A percentile compares a stretch with the other conserved stretches of the same genome.
Evolutionary conservation across 2,797 vertebrate species (phyloP).

Genomic region (Pagetopsis macropterus): DNA sequence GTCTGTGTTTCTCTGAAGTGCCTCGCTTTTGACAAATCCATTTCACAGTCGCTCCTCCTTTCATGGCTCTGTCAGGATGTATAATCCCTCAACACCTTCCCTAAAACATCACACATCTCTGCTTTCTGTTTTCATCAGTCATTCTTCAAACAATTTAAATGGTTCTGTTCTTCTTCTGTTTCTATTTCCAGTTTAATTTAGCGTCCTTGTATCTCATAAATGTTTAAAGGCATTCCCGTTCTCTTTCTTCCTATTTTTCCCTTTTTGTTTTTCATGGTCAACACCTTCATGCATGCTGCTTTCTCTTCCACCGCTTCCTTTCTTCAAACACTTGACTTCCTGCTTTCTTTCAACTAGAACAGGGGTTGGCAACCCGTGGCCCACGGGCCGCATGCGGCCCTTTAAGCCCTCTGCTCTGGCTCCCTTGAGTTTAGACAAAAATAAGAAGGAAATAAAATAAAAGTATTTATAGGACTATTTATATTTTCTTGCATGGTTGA

Average conservation of each 20-base stretch:
- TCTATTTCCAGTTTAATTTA: slow-evolving; percentile 32
- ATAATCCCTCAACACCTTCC: slow-evolving; percentile 70
- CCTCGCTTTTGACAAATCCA: slow-evolving; percentile 66
- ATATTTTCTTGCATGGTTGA: too few relatives aligned
- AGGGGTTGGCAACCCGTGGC: too few relatives aligned
- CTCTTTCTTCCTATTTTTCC: slow-evolving; percentile 9
- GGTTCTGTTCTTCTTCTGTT: slow-evolving; percentile 7
- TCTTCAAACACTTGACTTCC: slow-evolving; percentile 46
- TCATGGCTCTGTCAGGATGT: slow-evolving; percentile 61
- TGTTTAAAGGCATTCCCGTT: background rate
- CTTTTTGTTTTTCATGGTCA: slow-evolving; percentile 33
- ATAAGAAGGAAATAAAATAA: too few relatives aligned
- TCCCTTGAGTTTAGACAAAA: too few relatives aligned
- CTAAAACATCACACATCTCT: slow-evolving; percentile 56
- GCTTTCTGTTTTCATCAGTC: slow-evolving; percentile 51
- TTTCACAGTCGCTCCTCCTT: slow-evolving; percentile 52
- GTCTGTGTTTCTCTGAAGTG: slow-evolving; percentile 51
- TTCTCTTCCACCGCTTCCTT: slow-evolving; percentile 10
- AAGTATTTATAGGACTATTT: too few relatives aligned
- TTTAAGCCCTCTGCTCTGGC: too few relatives aligned
- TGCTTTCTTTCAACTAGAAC: slow-evolving; percentile 43
- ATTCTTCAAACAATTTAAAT: slow-evolving; percentile 10
- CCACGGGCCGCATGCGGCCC: too few relatives aligned
- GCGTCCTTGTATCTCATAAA: slow-evolving; percentile 22
- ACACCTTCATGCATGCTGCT: slow-evolving; percentile 18